Evolutionary conservation across 2,888 invertebrate genomes (phyloP).

Genomic region (Tenthredo scrophulariae): DNA sequence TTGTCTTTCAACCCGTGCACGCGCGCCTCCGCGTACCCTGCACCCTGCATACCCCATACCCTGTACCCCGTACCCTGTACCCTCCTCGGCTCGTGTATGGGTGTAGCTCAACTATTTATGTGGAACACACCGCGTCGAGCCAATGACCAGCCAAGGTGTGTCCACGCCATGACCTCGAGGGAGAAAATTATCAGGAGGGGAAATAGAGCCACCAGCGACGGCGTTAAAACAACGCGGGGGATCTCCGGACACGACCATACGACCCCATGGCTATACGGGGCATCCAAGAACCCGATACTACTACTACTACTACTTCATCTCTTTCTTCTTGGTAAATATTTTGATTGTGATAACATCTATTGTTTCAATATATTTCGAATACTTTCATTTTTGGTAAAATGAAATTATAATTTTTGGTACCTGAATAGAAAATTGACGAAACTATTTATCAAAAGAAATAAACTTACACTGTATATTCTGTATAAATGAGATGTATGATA

Average conservation of each 20-base stretch:
- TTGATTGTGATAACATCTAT: too few species aligned
- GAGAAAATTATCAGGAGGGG: not conserved
- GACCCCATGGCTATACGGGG: not conserved
- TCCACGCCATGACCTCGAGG: slow-evolving; percentile 15
- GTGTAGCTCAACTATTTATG: slow-evolving; percentile 73
- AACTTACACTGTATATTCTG: too few species aligned
- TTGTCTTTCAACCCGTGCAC: slow-evolving; percentile 57
- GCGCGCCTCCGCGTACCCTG: not conserved
- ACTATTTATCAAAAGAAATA: too few species aligned
- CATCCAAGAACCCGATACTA: not conserved
- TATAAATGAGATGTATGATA: too few species aligned
- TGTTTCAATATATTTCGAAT: too few species aligned
- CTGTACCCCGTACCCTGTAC: not conserved
- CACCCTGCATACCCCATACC: not conserved
- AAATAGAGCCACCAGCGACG: slow-evolving; percentile 38
- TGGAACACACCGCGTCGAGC: slow-evolving; percentile 70
- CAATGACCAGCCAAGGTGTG: slow-evolving; percentile 51
- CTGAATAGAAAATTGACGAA: too few species aligned
- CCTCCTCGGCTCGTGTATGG: slow-evolving; percentile 52
- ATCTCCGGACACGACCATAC: not conserved
- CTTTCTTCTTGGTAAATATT: too few species aligned
- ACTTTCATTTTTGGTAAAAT: too few species aligned
- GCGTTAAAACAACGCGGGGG: slow-evolving; percentile 47
- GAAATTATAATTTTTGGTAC: too few species aligned
- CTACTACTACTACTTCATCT: not conserved